Evolutionary conservation across 2,888 invertebrate genomes (phyloP), one percentile per base, ranked within the genome.

Genomic region (Eilema griseolum): DNA sequence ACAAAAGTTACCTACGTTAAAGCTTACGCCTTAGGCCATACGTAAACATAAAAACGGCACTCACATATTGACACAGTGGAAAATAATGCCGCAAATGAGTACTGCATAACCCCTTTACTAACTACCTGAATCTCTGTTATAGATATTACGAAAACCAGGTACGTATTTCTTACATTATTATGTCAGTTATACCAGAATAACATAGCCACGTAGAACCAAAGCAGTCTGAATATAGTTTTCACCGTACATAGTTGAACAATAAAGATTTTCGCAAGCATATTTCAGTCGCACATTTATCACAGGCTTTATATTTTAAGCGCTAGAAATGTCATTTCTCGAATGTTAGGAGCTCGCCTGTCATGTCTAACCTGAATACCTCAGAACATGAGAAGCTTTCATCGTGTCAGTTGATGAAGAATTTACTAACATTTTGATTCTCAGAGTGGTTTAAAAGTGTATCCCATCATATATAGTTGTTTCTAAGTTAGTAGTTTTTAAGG

Each of bases 271-370:
- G 16, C 57, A 75, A 71, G 64, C 63, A 67, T 63, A 67, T 69
- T 61, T 69, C 57, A 23, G 23, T 46, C 59, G 23, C 23, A 41
- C 63, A 79, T 81, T 79, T 81, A 79, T 80, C 74, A 81, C 76
- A 26, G 56, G 71, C 60, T 76, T 70, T 46, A 67, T 75, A 77
- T 75, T 80, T 73, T 72, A 77, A 79, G 81, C 70, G 70, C 61
- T 23, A 46, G 31, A 33, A 67, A 64, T 62, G 37, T 71, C 66
- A 60, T 70, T 57, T 67, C 56, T 65, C 41, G 61, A 67, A 72
- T 66, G 71, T 66, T 67, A 66, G 61, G 61, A 67, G 57, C 52
- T 65, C 52, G 70, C 57, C 68, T 76, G 76, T 78, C 79, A 70
- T 75, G 76, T 76, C 65, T 26, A 72, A 75, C 70, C 70, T 78